phyloP scores from a whole-genome alignment of 2,888 invertebrate genomes.

The Pogonocherus hispidulus region DNA sequence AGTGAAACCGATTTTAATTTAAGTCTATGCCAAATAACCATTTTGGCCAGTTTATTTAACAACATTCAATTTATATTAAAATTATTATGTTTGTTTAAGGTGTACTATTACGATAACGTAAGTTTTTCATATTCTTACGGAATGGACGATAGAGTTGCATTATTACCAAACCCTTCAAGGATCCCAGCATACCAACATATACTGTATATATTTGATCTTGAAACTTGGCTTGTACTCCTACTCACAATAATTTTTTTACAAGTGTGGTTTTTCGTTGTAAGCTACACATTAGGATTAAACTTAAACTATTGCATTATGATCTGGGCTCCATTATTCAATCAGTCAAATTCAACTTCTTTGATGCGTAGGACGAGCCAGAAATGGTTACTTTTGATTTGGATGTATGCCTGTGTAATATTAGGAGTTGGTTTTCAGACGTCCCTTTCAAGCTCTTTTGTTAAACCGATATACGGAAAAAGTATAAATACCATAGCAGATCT shows the following conservation, averaged over 20 bases:
- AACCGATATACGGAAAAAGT: slow-evolving; percentile 21
- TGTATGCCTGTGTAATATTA: slow-evolving; percentile 19
- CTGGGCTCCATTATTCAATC: slow-evolving; percentile 18
- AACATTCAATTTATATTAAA: no score
- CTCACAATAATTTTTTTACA: slow-evolving; percentile 2
- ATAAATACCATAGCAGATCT: slow-evolving; percentile 32
- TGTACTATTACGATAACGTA: slow-evolving; percentile 19
- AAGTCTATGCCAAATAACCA: no score
- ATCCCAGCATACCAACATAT: slow-evolving; percentile 29
- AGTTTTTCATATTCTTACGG: slow-evolving; percentile 22
- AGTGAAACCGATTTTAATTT: no score
- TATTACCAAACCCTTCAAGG: slow-evolving; percentile 24
- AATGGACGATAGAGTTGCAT: slow-evolving; percentile 21
- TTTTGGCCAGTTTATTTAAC: no score
- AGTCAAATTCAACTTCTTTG: not conserved
- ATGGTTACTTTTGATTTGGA: slow-evolving; percentile 29
- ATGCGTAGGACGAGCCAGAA: slow-evolving; percentile 12
- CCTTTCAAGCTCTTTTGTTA: slow-evolving; percentile 19
- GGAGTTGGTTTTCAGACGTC: slow-evolving; percentile 28
- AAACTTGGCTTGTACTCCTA: slow-evolving; percentile 7
- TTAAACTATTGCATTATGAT: slow-evolving; percentile 10
- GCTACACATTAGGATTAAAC: not conserved
- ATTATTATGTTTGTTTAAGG: slow-evolving; percentile 16
- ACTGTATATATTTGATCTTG: slow-evolving; percentile 23
- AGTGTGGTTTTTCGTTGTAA: not conserved